Percentiles rank a stretch among this genome's conserved stretches.
These are phyloP conservation scores for Taenaris catops DNA, from an alignment of 2,888 invertebrate species.

Conservation along the genomic window DNA sequence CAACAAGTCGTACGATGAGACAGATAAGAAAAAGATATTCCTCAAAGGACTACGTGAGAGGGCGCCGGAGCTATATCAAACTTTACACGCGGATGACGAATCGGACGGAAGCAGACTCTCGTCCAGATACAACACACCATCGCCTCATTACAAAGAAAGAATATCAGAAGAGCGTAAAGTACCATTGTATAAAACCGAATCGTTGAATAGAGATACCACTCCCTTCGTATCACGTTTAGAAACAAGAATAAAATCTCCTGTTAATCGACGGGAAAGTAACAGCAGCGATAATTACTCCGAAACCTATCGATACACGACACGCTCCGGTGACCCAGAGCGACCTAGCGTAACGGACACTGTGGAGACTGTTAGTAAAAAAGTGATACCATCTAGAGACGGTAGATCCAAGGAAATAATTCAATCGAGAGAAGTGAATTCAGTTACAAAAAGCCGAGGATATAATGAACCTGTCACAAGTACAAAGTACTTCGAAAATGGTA, in stretches of 20 bases:
- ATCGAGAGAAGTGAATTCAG: constrained; percentile 84
- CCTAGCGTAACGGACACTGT: constrained; percentile 86
- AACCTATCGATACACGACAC: constrained; percentile 84
- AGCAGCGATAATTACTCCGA: constrained; percentile 86
- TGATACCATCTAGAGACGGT: constrained; percentile 82
- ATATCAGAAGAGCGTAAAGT: constrained; percentile 66
- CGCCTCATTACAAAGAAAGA: constrained; percentile 69
- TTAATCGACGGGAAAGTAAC: constrained; percentile 82
- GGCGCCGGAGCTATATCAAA: constrained; percentile 86
- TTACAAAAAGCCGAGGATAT: constrained; percentile 82
- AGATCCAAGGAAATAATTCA: constrained; percentile 84
- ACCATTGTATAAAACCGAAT: constrained; percentile 68
- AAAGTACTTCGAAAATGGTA: constrained; percentile 78
- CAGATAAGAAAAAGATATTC: constrained; percentile 84
- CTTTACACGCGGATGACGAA: constrained; percentile 83
- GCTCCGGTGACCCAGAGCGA: constrained; percentile 82
- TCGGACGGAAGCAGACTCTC: constrained; percentile 70
- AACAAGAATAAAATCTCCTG: constrained; percentile 63
- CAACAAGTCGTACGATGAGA: constrained; percentile 63
- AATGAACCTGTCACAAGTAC: constrained; percentile 65
- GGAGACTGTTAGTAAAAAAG: constrained; percentile 84
- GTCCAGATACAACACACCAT: constrained; percentile 65
- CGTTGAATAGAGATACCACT: constrained; percentile 65
- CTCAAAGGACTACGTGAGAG: constrained; percentile 84
- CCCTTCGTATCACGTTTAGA: constrained; percentile 68